Base-by-base conservation (phyloP, 1,140 invertebrate genomes). In the Odontomachus brunneus region DNA sequence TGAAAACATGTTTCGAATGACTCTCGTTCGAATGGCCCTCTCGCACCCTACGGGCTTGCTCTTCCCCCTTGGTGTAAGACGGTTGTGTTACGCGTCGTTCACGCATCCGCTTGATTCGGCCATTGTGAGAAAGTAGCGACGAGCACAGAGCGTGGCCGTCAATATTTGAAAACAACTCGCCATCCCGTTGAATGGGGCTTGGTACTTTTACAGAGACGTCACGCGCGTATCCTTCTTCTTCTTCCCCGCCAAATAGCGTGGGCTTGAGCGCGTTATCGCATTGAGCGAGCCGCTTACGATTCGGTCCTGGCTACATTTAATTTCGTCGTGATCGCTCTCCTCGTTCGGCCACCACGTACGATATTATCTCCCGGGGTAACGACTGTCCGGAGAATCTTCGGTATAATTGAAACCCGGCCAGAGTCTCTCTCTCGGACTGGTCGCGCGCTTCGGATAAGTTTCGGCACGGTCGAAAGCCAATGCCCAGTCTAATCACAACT, bases 401-500 rank as follows among this genome's bases (percentile, higher is more conserved):
- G 49, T 74, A 87, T 89, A 89, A 89, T 89, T 88, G 84, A 84
- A 84, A 66, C 55, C 55, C 38, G 67, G 44, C 14, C 72, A 57
- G 29, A 67, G 59, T 67, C 29, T 44, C 33, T 29, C 62, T n/a
- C 66, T 57, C 72, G 11, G 38, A 80, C 57, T 81, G 38, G 19
- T 72, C 59, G 63, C 78, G 63, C 78, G 44, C n/a, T 29, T 33
- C 19, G 65, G 67, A 80, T 87, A 85, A 87, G 84, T 86, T 85
- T 75, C 67, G 44, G 72, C 63, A 87, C 62, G 49, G 63, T 59
- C 62, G 88, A 51, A 66, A 74, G 65, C 82, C 80, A 82, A 84
- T 88, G 89, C 81, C 89, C 89, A 90, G 89, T 90, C 89, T 90
- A 90, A 90, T 90, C 89, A 90, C 89, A 90, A 90, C 81, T 90